Base-by-base conservation (phyloP, 2,113 vertebrate species). In the Gnathonemus longibarbis region DNA sequence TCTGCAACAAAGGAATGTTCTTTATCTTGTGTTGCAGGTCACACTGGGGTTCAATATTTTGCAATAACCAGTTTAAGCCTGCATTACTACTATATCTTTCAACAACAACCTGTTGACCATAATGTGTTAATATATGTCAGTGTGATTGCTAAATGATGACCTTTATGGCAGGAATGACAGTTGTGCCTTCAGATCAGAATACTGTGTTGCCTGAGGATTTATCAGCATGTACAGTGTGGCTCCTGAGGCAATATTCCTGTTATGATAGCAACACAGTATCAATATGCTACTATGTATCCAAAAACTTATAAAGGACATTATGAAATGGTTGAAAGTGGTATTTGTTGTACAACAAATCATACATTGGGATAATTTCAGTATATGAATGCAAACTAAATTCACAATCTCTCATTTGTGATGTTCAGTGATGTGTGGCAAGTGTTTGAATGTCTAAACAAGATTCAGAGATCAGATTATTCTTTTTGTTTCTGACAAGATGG, bases 401-500 rank as follows among this genome's bases (percentile, higher is more conserved):
- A 7, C n/a, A 87, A 39, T 87, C 50, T 53, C 21, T 52, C 10
- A 19, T 53, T 35, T 86, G 45, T n/a, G 13, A 31, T 8, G 49
- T 46, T 52, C 49, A 27, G n/a, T 53, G 35, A 35, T 52, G 27
- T 53, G 85, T 87, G 50, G 13, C 50, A 87, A 17, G 13, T 52
- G n/a, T 87, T 53, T 56, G 85, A 10, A 87, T 56, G 50, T 8
- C 50, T 53, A 53, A 48, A 52, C 13, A 8, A 52, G 49, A 21
- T 52, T 35, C n/a, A 31, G 49, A 52, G n/a, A 87, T 45, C 27
- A 87, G n/a, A 53, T 48, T 53, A 31, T 27, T 56, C 27, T 87
- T 52, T 35, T n/a, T 85, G 48, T 31, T 86, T 50, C 48, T 86
- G 84, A 86, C 45, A 86, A 86, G 84, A 87, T 53, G 15, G 50